phyloP scores from a whole-genome alignment of 2,113 vertebrate genomes.

The Tonatia bakeri region DNA sequence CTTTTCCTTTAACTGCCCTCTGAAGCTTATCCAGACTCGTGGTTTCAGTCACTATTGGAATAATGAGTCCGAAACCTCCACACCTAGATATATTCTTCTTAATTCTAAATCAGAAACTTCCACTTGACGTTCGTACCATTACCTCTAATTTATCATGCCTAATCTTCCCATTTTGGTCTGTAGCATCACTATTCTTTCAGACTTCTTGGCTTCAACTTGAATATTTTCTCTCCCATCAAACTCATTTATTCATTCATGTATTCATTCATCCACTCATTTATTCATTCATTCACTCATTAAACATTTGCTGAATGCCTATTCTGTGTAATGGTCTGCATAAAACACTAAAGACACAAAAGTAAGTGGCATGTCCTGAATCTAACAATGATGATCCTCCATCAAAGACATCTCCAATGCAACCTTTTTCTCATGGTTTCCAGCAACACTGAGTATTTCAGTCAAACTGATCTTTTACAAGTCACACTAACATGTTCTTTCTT shows the following conservation, averaged over 20 bases:
- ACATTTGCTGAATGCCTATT: background rate
- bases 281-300: background rate
- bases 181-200: background rate
- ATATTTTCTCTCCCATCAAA: background rate
- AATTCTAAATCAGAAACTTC: background rate
- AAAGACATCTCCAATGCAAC: background rate
- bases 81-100: background rate
- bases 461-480: background rate
- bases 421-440: background rate
- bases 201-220: background rate
- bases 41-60: background rate
- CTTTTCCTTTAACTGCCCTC: background rate
- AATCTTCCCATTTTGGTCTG: background rate
- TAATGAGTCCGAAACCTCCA: background rate
- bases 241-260: background rate
- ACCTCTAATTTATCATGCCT: background rate
- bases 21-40: background rate
- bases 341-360: background rate
- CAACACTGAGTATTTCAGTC: background rate
- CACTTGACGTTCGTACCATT: background rate
- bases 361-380: background rate
- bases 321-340: background rate
- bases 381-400: background rate
- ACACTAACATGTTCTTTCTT: background rate
- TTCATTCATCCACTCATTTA: background rate